Percentiles rank a stretch among this genome's conserved stretches.
Conservation (phyloP, 1,140 invertebrate species). For the Macrotrachela quadricornifera region DNA sequence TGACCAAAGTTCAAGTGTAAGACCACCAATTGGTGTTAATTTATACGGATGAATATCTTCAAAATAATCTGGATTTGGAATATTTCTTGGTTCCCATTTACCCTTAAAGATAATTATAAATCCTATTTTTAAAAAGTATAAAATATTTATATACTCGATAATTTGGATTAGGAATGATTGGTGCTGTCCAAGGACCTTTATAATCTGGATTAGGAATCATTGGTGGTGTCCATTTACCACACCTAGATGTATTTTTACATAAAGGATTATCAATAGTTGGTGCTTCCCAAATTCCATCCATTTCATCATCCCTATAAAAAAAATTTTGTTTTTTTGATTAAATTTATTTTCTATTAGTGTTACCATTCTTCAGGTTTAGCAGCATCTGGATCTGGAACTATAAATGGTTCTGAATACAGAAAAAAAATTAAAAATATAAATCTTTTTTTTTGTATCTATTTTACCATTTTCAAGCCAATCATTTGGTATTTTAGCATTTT, state of each 20-base stretch:
- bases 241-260: slow-evolving; percentile 61
- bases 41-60: slow-evolving; percentile 70
- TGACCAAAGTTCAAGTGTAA: slow-evolving; percentile 91
- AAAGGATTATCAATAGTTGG: slow-evolving; percentile 60
- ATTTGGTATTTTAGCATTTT: slow-evolving; percentile 22
- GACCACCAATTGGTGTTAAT: slow-evolving; percentile 35
- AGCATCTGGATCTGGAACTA: slow-evolving; percentile 65
- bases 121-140: neutral
- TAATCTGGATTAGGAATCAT: slow-evolving; percentile 69
- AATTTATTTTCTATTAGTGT: too few species aligned
- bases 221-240: slow-evolving; percentile 68
- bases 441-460: too few species aligned
- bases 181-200: slow-evolving; percentile 54
- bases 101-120: slow-evolving; percentile 31
- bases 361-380: slow-evolving; percentile 71
- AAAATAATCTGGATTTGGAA: slow-evolving; percentile 75
- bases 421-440: too few species aligned
- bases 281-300: slow-evolving; percentile 95
- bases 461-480: slow-evolving; percentile 45
- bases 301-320: slow-evolving; percentile 49
- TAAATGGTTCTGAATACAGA: slow-evolving; percentile 42
- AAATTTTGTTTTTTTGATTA: too few species aligned
- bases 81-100: slow-evolving; percentile 65
- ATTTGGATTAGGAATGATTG: slow-evolving; percentile 72
- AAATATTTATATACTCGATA: slow-evolving; percentile 39